Evolutionary conservation across 2,113 vertebrate genomes (phyloP).

Genomic region (Chelonoidis abingdonii): DNA sequence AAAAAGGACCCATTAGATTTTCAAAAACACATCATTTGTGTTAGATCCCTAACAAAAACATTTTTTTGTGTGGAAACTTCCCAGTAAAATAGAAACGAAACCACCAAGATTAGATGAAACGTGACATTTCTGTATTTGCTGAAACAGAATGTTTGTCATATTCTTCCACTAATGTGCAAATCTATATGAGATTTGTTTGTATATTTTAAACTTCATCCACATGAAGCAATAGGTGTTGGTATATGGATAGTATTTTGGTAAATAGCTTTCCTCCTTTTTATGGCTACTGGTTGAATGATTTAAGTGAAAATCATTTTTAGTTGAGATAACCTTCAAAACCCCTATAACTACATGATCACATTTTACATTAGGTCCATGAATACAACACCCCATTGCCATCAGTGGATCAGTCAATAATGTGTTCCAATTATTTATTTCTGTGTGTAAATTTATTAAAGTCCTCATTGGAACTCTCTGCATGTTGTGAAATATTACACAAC

Average conservation of each 20-base stretch:
- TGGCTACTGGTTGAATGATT: neutral
- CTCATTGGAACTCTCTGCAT: neutral
- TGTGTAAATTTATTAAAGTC: constrained; percentile 35
- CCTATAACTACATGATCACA: constrained; percentile 4
- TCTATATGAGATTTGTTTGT: neutral
- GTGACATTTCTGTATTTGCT: neutral
- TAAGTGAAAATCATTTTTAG: neutral
- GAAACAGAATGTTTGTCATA: neutral
- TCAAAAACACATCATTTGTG: neutral
- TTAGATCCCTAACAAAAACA: neutral
- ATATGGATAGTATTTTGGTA: neutral
- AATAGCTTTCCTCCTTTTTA: neutral
- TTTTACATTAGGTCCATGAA: constrained; percentile 32
- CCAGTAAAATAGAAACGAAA: neutral
- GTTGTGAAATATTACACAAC: neutral
- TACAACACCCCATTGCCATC: constrained; percentile 34
- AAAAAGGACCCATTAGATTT: constrained; percentile 4
- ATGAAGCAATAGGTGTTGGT: neutral
- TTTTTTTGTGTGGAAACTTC: no score
- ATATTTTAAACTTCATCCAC: neutral
- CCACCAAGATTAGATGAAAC: neutral
- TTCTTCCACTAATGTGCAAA: neutral
- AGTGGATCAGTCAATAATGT: constrained; percentile 2
- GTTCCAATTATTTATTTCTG: constrained; percentile 25
- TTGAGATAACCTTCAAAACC: neutral